phyloP scores from a whole-genome alignment of 2,888 invertebrate genomes.

The Himalopsyche anomala region DNA sequence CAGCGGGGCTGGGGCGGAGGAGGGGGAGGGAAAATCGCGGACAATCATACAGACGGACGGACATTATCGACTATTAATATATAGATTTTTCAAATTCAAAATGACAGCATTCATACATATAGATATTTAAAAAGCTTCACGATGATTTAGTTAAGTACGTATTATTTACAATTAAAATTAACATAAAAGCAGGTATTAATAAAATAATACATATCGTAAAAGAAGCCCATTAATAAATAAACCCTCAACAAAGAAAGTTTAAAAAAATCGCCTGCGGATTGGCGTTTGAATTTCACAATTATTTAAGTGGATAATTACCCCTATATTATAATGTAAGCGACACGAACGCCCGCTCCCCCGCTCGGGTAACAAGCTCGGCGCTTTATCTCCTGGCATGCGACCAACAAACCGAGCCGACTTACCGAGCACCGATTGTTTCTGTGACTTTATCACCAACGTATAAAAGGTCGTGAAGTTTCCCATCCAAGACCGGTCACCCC shows the following conservation, averaged over 20 bases:
- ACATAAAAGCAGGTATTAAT: neutral
- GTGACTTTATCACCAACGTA: neutral
- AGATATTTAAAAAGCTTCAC: too few relatives aligned
- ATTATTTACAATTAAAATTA: too few relatives aligned
- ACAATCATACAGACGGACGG: too few relatives aligned
- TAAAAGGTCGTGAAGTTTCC: conserved; percentile 31
- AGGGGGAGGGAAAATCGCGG: too few relatives aligned
- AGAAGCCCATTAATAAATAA: neutral
- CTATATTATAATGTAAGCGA: conserved; percentile 36
- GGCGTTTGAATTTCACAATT: conserved; percentile 28
- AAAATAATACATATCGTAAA: conserved; percentile 1
- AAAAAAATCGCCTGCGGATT: conserved; percentile 29
- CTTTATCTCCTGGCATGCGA: conserved; percentile 24
- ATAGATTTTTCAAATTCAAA: too few relatives aligned
- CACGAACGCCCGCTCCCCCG: neutral
- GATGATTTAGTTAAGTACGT: too few relatives aligned
- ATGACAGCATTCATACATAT: too few relatives aligned
- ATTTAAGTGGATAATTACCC: conserved; percentile 43
- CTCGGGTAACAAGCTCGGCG: neutral
- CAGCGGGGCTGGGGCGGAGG: too few relatives aligned
- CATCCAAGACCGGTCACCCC: neutral
- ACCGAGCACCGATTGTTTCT: conserved; percentile 31
- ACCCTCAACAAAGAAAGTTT: neutral
- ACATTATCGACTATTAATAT: too few relatives aligned
- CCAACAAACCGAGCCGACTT: neutral